These are phyloP conservation scores for Muscidifurax raptorellus DNA, from an alignment of 1,140 invertebrate species.

Conservation along the genomic window DNA sequence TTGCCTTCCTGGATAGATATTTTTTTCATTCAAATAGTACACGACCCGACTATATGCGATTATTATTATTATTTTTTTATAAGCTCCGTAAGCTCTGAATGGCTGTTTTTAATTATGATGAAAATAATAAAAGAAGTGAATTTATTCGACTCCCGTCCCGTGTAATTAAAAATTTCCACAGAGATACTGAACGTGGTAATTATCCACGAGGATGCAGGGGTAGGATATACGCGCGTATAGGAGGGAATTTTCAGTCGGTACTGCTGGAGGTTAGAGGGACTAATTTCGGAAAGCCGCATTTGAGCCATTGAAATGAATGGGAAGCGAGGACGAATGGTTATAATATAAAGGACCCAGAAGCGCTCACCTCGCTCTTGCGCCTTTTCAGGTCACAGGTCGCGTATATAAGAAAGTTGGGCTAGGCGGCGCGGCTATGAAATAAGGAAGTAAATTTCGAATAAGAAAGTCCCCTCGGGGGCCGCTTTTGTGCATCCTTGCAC, in stretches of 20 bases:
- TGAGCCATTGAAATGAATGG: conserved; percentile 30
- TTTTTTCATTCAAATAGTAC: no score
- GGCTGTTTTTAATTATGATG: neutral
- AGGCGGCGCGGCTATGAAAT: neutral
- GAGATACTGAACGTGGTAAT: neutral
- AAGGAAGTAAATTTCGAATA: conserved; percentile 41
- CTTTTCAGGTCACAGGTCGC: neutral
- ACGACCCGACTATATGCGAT: no score
- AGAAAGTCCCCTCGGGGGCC: conserved; percentile 10
- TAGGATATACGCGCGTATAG: no score
- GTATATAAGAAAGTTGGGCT: neutral
- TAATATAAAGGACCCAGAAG: conserved; percentile 27
- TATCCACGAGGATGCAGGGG: neutral
- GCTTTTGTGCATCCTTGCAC: conserved; percentile 10
- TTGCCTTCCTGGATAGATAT: neutral
- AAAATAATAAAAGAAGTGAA: neutral
- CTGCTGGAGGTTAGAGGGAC: neutral
- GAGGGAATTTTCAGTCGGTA: conserved; percentile 23
- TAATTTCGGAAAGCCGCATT: conserved; percentile 33
- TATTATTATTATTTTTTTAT: no score
- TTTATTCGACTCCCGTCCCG: neutral
- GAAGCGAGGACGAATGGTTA: conserved; percentile 28
- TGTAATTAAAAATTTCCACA: neutral
- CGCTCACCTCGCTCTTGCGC: neutral
- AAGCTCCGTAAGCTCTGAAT: no score